A percentile compares a stretch with the other conserved stretches of the same genome.
Evolutionary conservation across 2,888 invertebrate species (phyloP).

Genomic region (Onthophagus sagittarius): DNA sequence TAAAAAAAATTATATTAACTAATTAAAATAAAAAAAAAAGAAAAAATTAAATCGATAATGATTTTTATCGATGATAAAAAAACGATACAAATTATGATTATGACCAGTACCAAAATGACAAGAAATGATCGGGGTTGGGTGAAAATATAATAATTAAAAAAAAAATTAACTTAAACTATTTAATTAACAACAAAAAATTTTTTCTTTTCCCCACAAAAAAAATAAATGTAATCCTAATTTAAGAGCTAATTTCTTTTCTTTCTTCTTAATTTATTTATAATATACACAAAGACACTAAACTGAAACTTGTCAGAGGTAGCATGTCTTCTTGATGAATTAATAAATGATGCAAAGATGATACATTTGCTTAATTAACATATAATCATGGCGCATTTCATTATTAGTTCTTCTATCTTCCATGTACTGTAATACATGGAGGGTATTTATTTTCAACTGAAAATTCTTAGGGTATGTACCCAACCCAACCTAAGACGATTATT

Average conservation of each 20-base stretch:
- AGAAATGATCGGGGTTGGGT: slow-evolving; percentile 34
- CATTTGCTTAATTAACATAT: too few species aligned
- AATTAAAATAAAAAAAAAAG: slow-evolving; percentile 19
- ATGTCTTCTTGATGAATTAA: too few species aligned
- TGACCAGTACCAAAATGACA: slow-evolving; percentile 50
- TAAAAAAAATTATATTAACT: slow-evolving; percentile 2
- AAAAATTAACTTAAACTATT: slow-evolving; percentile 28
- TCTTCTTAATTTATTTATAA: slow-evolving; percentile 18
- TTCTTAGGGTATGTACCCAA: too few species aligned
- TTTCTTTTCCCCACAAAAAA: slow-evolving; percentile 39
- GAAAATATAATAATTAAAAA: slow-evolving; percentile 35
- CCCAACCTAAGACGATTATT: too few species aligned
- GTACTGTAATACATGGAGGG: too few species aligned
- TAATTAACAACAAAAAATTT: slow-evolving; percentile 29
- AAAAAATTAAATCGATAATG: slow-evolving; percentile 22
- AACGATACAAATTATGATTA: slow-evolving; percentile 31
- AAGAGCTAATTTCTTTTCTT: slow-evolving; percentile 18
- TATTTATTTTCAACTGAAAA: too few species aligned
- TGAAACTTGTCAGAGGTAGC: too few species aligned
- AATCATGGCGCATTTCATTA: too few species aligned
- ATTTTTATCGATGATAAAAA: background rate
- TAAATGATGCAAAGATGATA: too few species aligned
- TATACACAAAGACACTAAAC: too few species aligned
- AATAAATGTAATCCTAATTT: slow-evolving; percentile 32
- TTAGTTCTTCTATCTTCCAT: too few species aligned